Base-by-base conservation (phyloP, 2,113 vertebrate species). In the Sciurus niger region DNA sequence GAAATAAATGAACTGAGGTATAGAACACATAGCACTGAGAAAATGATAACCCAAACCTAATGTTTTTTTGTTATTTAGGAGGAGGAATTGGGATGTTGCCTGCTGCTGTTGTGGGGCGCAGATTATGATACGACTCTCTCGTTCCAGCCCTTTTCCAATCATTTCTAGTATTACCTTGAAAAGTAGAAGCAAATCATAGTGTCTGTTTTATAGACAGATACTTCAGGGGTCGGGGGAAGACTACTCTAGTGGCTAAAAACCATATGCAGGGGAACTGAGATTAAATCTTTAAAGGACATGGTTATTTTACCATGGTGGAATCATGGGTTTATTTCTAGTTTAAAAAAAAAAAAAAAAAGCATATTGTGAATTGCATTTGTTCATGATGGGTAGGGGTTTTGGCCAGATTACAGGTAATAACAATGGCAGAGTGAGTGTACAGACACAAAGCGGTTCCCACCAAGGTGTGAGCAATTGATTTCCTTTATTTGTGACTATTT, bases 91-190 rank as follows among this genome's bases (percentile, higher is more conserved):
- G 91, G 51, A 22, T 53, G 28, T 28, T 65, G 51, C 51, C 86
- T 60, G 53, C 70, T 85, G 16, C 16, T n/a, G 0, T 53, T 80
- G 40, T 37, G 25, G n/a, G 80, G 91, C 79, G n/a, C 53, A 93
- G 68, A 74, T 8, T 77, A 32, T 34, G 63, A 96, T 72, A 60
- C 1, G 67, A 48, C 53, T 4, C 30, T 83, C 73, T 5, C 8
- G 34, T 91, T 70, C 18, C 3, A 55, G 60, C 43, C 67, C 68
- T 46, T 72, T 78, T 51, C 3, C 18, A 53, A 25, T 32, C 20
- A n/a, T 96, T 90, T 89, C 32, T 86, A 55, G 34, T 73, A 51
- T 78, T 87, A 87, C 30, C 73, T 93, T 48, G 84, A 84, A 95
- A 79, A n/a, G 79, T 43, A 83, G 55, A 74, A 40, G 8, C 16